Evolutionary conservation across 1,140 invertebrate species (phyloP).

Genomic region (Drosophila pallidifrons): DNA sequence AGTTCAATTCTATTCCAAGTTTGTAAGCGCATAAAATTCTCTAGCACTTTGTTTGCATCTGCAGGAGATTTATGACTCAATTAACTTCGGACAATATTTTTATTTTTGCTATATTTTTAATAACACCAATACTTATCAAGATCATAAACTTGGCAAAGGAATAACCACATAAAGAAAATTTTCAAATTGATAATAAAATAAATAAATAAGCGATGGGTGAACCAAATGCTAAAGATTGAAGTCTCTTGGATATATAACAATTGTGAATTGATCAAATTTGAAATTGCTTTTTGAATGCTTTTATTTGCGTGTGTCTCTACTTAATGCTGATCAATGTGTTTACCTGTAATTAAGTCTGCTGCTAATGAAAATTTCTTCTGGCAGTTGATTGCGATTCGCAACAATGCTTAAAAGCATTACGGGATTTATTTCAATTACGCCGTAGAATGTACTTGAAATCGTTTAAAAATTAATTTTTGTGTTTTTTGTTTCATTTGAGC

Average conservation of each 20-base stretch:
- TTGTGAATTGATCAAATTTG: no score
- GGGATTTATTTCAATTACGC: constrained; percentile 66
- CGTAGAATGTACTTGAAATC: constrained; percentile 76
- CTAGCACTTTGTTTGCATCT: background rate
- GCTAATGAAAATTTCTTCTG: background rate
- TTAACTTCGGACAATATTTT: background rate
- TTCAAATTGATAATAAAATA: no score
- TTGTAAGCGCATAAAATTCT: constrained; percentile 29
- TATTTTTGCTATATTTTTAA: background rate
- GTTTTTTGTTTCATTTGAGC: constrained; percentile 24
- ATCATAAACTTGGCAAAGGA: no score
- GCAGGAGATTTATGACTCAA: background rate
- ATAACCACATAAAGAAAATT: no score
- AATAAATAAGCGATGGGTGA: no score
- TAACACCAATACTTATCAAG: no score
- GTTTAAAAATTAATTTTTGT: constrained; percentile 44
- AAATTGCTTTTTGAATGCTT: background rate
- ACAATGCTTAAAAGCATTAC: constrained; percentile 47
- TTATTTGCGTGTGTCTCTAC: background rate
- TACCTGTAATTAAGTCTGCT: constrained; percentile 9
- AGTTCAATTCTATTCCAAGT: constrained; percentile 22
- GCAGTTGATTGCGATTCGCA: constrained; percentile 7
- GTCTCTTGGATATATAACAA: no score
- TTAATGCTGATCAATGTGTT: constrained; percentile 4
- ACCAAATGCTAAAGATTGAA: no score